phyloP scores from a whole-genome alignment of 2,797 vertebrate genomes.

The Ciconia nigra region DNA sequence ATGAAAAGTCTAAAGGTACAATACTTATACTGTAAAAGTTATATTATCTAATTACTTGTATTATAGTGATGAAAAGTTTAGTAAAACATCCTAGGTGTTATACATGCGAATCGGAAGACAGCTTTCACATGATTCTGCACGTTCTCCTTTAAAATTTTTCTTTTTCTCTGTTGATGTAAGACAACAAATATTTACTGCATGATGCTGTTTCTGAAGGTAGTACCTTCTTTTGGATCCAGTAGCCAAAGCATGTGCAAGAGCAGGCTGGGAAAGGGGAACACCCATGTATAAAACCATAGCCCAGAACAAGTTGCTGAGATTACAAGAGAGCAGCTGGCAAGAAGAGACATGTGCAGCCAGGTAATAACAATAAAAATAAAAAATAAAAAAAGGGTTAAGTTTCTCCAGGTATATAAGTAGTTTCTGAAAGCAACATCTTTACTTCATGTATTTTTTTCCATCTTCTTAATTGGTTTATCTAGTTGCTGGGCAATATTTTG shows the following conservation, averaged over 20 bases:
- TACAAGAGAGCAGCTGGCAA: neutral
- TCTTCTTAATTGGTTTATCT: neutral
- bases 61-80: neutral
- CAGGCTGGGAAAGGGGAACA: neutral
- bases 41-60: neutral
- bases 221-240: neutral
- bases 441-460: neutral
- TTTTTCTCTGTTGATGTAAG: neutral
- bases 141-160: neutral
- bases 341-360: neutral
- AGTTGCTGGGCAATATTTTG: slow-evolving; percentile 25
- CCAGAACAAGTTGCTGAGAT: neutral
- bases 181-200: neutral
- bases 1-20: neutral
- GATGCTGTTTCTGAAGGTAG: neutral
- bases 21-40: neutral
- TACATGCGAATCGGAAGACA: rapidly evolving
- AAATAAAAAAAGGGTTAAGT: neutral
- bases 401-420: neutral
- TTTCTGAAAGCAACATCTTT: neutral
- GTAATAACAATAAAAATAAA: neutral
- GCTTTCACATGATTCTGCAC: neutral
- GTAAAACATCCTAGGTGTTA: neutral
- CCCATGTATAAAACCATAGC: neutral
- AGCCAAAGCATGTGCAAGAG: neutral